phyloP scores from a whole-genome alignment of 2,888 invertebrate species.

The Plebejus anna region DNA sequence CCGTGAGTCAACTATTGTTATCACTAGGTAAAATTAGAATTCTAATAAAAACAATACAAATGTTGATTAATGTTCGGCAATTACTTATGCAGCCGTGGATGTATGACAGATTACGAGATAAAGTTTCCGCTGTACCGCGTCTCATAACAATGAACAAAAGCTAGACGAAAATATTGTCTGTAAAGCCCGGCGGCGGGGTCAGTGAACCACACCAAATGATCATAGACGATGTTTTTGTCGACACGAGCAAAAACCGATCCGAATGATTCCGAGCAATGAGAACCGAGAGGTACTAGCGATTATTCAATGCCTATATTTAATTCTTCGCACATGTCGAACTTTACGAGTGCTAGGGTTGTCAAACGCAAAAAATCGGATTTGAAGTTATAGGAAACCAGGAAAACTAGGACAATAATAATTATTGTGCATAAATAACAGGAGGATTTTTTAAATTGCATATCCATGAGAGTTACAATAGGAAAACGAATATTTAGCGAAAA shows the following conservation, averaged over 20 bases:
- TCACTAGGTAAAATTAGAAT: no score
- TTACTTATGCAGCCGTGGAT: background rate
- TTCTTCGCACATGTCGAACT: constrained; percentile 39
- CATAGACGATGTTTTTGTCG: constrained; percentile 28
- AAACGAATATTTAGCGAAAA: no score
- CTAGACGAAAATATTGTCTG: constrained; percentile 71
- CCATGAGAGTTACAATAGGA: no score
- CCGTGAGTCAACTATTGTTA: no score
- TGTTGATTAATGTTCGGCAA: background rate
- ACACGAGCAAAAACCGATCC: constrained; percentile 52
- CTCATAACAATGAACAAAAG: constrained; percentile 6
- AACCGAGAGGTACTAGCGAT: constrained; percentile 30
- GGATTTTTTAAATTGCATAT: no score
- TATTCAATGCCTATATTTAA: constrained; percentile 36
- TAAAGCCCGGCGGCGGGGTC: constrained; percentile 72
- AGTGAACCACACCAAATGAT: constrained; percentile 58
- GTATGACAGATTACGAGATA: background rate
- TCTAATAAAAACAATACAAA: background rate
- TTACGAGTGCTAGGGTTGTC: constrained; percentile 36
- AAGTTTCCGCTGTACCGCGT: background rate
- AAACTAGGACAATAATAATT: background rate
- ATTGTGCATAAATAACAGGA: no score
- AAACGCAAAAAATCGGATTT: background rate
- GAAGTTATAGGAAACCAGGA: background rate
- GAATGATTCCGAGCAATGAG: constrained; percentile 37